phyloP scores from a whole-genome alignment of 2,888 invertebrate genomes.

The Temnothorax rugatulus region DNA sequence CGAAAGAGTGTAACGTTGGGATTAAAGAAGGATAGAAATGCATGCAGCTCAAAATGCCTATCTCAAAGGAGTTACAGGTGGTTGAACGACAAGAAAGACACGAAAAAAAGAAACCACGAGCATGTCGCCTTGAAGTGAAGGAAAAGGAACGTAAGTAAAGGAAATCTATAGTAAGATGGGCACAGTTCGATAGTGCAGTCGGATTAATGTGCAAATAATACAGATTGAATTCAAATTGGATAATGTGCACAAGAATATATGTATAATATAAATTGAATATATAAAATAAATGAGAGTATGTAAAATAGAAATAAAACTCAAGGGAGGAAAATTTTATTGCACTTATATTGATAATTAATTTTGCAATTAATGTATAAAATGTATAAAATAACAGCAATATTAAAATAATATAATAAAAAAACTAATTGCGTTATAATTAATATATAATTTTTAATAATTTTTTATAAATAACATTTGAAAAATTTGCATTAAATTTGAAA shows the following conservation, averaged over 20 bases:
- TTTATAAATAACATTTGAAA: background rate
- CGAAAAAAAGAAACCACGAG: slow-evolving; percentile 52
- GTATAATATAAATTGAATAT: no score
- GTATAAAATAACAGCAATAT: background rate
- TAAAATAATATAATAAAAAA: background rate
- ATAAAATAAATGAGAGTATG: no score
- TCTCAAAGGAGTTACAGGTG: slow-evolving; percentile 76
- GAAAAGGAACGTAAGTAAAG: background rate
- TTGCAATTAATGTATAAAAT: background rate
- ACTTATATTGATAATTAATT: background rate
- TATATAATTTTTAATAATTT: background rate
- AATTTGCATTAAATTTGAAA: no score
- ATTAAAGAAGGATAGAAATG: slow-evolving; percentile 26
- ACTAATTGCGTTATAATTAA: background rate
- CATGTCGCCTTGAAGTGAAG: slow-evolving; percentile 10
- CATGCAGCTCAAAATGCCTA: slow-evolving; percentile 60
- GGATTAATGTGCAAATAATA: no score
- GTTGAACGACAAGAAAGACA: slow-evolving; percentile 72
- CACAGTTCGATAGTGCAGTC: slow-evolving; percentile 27
- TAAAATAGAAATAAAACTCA: background rate
- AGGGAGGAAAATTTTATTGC: background rate
- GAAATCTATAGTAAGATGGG: background rate
- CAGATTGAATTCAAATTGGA: no score
- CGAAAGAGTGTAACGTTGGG: background rate
- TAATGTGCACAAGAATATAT: no score